phyloP scores from a whole-genome alignment of 1,140 invertebrate genomes.

The Megalonaias nervosa region DNA sequence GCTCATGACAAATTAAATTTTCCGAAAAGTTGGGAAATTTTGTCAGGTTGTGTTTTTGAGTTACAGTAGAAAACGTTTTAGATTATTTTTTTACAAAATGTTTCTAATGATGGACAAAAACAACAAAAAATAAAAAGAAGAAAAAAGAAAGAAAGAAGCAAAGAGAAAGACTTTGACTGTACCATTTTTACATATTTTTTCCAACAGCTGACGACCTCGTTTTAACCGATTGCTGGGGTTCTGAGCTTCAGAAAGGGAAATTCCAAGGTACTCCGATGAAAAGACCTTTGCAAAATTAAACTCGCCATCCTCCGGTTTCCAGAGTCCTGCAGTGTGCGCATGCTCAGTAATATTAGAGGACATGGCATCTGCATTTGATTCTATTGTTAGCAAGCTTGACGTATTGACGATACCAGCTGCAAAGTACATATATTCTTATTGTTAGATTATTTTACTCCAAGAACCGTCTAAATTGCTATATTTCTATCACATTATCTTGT shows the following conservation, averaged over 20 bases:
- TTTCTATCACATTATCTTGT: too few species aligned
- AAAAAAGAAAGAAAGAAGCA: neutral
- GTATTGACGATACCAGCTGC: constrained; percentile 79
- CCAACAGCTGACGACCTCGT: constrained; percentile 11
- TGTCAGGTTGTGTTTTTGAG: too few species aligned
- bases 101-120: neutral
- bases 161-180: neutral
- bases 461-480: too few species aligned
- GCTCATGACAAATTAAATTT: too few species aligned
- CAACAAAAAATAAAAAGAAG: neutral
- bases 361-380: constrained; percentile 80
- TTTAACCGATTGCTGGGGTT: constrained; percentile 28
- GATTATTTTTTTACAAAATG: too few species aligned
- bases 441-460: too few species aligned
- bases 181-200: constrained; percentile 26
- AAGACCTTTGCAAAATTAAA: constrained; percentile 68
- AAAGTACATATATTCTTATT: constrained; percentile 19
- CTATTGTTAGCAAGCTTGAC: constrained; percentile 81
- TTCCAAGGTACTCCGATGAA: constrained; percentile 35
- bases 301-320: constrained; percentile 75
- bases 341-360: constrained; percentile 78
- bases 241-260: constrained; percentile 42
- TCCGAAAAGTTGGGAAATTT: too few species aligned
- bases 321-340: constrained; percentile 77
- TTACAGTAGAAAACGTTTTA: too few species aligned